phyloP scores from a whole-genome alignment of 2,888 invertebrate species.

The Philonicus albiceps region DNA sequence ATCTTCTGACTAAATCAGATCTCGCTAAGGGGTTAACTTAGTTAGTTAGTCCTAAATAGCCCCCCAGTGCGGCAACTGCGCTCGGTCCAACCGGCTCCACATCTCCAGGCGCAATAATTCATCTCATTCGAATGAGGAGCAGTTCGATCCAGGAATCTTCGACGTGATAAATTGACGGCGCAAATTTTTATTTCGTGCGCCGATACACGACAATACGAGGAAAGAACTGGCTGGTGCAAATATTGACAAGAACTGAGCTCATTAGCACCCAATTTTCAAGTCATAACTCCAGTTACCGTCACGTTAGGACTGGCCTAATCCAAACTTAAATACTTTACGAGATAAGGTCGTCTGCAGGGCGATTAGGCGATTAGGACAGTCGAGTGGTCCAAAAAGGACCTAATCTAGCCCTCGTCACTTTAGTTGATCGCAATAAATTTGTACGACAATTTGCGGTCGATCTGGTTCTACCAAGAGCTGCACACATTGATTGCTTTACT shows the following conservation, averaged over 20 bases:
- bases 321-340: slow-evolving; percentile 2
- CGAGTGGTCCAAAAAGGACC: neutral
- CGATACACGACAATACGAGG: neutral
- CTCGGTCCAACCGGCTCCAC: slow-evolving; percentile 34
- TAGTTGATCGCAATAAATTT: slow-evolving; percentile 35
- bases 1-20: slow-evolving; percentile 49
- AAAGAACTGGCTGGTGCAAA: neutral
- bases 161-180: neutral
- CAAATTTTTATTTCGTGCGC: neutral
- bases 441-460: slow-evolving; percentile 29
- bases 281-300: neutral
- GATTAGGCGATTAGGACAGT: neutral
- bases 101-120: slow-evolving; percentile 41
- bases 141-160: neutral
- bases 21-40: slow-evolving; percentile 50
- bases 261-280: slow-evolving; percentile 10
- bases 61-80: slow-evolving; percentile 47
- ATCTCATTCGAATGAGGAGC: slow-evolving; percentile 13
- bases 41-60: slow-evolving; percentile 47
- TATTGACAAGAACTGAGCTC: neutral
- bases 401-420: slow-evolving; percentile 39
- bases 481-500: neutral
- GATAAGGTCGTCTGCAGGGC: slow-evolving; percentile 32
- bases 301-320: neutral
- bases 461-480: neutral